Conservation (phyloP, 2,113 vertebrate species). For the Glareola pratincola region DNA sequence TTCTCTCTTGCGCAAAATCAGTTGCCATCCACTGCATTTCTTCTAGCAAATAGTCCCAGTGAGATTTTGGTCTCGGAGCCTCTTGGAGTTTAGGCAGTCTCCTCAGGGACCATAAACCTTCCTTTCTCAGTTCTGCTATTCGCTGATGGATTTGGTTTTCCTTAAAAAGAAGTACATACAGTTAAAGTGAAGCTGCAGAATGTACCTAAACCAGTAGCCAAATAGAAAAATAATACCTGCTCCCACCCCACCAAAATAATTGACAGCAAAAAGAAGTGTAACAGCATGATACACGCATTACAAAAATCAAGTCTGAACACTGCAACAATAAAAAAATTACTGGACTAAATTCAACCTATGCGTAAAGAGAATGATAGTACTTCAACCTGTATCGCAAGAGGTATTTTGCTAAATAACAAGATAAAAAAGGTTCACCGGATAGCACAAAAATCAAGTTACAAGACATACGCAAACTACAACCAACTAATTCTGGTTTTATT, state of each 20-base stretch:
- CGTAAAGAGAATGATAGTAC: not conserved
- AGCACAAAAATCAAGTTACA: not conserved
- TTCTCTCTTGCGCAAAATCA: conserved; percentile 95
- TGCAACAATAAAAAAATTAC: not conserved
- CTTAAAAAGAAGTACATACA: conserved; percentile 53
- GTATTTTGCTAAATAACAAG: not conserved
- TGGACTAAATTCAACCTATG: not conserved
- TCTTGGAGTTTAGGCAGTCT: conserved; percentile 92
- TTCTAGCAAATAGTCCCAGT: conserved; percentile 97
- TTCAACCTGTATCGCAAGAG: not conserved
- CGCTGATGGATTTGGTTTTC: conserved; percentile 91
- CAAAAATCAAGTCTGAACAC: not conserved
- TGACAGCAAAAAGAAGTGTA: not conserved
- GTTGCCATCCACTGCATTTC: conserved; percentile 99
- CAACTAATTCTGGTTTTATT: not conserved
- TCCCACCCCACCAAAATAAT: not conserved
- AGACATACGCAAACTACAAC: not conserved
- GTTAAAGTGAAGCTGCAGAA: not conserved
- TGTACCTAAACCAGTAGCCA: not conserved
- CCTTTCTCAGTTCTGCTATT: conserved; percentile 89
- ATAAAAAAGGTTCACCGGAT: not conserved
- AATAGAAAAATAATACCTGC: not conserved
- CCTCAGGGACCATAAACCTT: conserved; percentile 92
- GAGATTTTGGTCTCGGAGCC: conserved; percentile 87
- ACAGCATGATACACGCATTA: not conserved